Percentiles rank a stretch among this genome's conserved stretches.
Evolutionary conservation across 2,113 vertebrate genomes (phyloP).

Genomic region (Psettodes erumei): DNA sequence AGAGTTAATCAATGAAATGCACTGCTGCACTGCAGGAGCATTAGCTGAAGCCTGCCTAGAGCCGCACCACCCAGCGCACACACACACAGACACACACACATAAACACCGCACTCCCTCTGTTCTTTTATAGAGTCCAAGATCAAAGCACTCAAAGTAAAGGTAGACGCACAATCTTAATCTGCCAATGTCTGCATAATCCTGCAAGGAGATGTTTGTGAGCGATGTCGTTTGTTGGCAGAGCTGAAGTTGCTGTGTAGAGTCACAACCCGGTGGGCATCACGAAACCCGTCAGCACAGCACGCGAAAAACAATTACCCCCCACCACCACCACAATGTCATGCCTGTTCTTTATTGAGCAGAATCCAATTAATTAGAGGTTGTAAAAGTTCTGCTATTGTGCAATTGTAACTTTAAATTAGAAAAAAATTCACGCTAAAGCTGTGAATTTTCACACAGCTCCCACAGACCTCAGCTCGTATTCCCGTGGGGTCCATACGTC

Average conservation of each 20-base stretch:
- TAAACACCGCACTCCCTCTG: background rate
- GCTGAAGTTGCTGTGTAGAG: background rate
- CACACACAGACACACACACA: constrained; percentile 33
- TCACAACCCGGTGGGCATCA: background rate
- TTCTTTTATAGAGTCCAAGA: constrained; percentile 11
- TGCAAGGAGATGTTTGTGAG: background rate
- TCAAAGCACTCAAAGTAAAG: constrained; percentile 25
- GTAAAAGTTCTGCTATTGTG: constrained; percentile 10
- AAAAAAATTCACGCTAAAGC: constrained; percentile 38
- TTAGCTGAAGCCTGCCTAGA: constrained; percentile 29
- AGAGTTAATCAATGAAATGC: constrained; percentile 76
- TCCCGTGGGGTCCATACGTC: background rate
- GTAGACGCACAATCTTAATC: constrained; percentile 1
- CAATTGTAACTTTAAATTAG: constrained; percentile 35
- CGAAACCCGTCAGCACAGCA: background rate
- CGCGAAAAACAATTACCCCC: background rate
- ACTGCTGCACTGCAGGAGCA: constrained; percentile 63
- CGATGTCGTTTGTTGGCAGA: constrained; percentile 7
- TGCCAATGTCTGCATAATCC: constrained; percentile 9
- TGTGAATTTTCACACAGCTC: constrained; percentile 51
- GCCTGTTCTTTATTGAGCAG: background rate
- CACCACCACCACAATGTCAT: too few species aligned
- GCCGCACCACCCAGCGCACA: background rate
- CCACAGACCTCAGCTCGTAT: constrained; percentile 10
- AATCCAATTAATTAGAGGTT: constrained; percentile 4